Base-by-base conservation (phyloP, 35 echinoderm and acorn worm species). In the Lytechinus pictus region DNA sequence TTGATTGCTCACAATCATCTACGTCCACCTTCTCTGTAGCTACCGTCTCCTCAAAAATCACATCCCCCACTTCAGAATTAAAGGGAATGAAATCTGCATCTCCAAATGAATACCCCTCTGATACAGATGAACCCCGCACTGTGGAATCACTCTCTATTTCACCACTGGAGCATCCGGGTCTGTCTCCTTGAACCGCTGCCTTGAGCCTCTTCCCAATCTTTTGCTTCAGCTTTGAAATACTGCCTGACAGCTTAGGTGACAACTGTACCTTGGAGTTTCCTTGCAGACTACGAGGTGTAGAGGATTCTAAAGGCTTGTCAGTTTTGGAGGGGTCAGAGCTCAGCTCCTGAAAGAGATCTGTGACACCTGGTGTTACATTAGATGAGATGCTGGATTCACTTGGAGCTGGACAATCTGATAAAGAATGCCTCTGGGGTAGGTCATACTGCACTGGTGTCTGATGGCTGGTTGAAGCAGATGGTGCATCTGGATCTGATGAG, bases 291-390 rank as follows among this genome's bases (percentile, higher is more conserved):
- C 24, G 66, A 24, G 19, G 19, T 79, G 61, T 13, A 24, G 66
- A n/a, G 66, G 66, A 79, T 5, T 79, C 66, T 79, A 6, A 14
- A 24, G 66, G 66, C 66, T 79, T 16, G 66, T 79, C 66, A 79
- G 66, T n/a, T 6, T n/a, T 79, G 12, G 66, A 27, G 16, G 88
- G 52, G 19, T 90, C 88, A 52, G 88, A 90, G 16, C 88, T 90
- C 88, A 90, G 88, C 88, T 54, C 29, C 52, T 90, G 88, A 90
- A 90, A 90, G 88, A 90, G 88, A 90, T 90, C 52, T 12, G 16
- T 33, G 10, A 90, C 88, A 90, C 52, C 66, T 14, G 66, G n/a
- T 24, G 56, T 13, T 58, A 58, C 86, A 88, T n/a, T n/a, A 16
- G 86, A 88, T 16, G 88, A 90, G 29, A 44, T 27, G 19, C 88